Base-by-base conservation (phyloP, 2,113 vertebrate species). In the Vidua macroura region DNA sequence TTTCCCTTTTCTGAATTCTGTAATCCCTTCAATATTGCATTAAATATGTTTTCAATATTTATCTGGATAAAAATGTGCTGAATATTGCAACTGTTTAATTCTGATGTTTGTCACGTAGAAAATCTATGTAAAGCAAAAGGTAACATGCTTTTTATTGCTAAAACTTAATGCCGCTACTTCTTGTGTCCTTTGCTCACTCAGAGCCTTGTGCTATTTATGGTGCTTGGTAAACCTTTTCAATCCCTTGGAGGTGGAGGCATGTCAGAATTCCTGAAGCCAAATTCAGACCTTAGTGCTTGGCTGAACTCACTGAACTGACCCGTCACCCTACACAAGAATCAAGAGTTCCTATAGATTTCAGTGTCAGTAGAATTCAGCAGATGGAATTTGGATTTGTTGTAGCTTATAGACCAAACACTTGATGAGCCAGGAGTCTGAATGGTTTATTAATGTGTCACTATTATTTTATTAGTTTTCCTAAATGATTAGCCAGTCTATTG, bases 21-120 rank as follows among this genome's bases (percentile, higher is more conserved):
- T 98, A 98, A 98, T 98, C 97, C 97, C 86, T 97, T 96, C 97
- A 97, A 97, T 97, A 97, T 97, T 98, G 97, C 96, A 97, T 96
- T 96, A 97, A 98, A 97, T 97, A 97, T 98, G 98, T 97, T 98
- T 98, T 96, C 97, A 98, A 98, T 98, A 98, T 98, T 97, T 97
- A 96, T 97, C 93, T 98, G 97, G 98, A 97, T 97, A 96, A 97
- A 96, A 97, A 97, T 95, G 90, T 98, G 97, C 97, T 97, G 97
- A 98, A 97, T 97, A 97, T 96, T 97, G 97, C 97, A 98, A 97
- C 94, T 86, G 95, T 96, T 97, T 96, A 92, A 96, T 97, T 96
- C 88, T 78, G 80, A 93, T 95, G 80, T 97, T 96, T 96, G 95
- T 97, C 95, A 97, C 95, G 92, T 89, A 91, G 93, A 81, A 95